Base-by-base conservation (phyloP, 2,888 invertebrate genomes). In the Agelastica alni region DNA sequence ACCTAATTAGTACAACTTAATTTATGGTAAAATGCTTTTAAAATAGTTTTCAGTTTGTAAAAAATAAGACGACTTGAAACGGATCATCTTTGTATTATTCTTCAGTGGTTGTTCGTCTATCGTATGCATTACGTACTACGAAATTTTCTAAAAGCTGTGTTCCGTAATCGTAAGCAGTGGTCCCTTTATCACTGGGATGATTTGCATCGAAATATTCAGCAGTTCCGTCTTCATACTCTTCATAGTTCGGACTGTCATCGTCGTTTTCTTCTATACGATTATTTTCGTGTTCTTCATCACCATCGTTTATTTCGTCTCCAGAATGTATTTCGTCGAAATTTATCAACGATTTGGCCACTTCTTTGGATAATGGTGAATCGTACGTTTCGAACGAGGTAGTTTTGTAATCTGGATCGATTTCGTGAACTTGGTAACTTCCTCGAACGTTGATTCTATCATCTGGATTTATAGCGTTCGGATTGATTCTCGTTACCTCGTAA, bases 351-450 rank as follows among this genome's bases (percentile, higher is more conserved):
- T 58, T 45, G 10, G 61, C 61, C 1, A 59, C 51, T 31, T 56
- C 47, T 34, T 61, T 61, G n/a, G 56, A 44, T 1, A 51, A 30
- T 1, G 61, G 61, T 3, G 58, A 58, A 37, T 61, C 58, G 26
- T 61, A 61, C 2, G 51, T 39, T 4, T 59, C 55, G 12, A 58
- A 56, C 1, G 54, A 52, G 13, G 63, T 58, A 5, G 59, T 61
- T 13, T 46, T 12, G 22, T 58, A 60, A 12, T 53, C 45, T 1
- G 64, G 64, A 52, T 62, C 58, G 9, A 53, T 53, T 37, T 64
- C 62, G 18, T 59, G 55, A 3, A 64, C 62, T 31, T 61, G 59
- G 41, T 62, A 64, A 16, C 54, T 51, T 0, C 60, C 60, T 9
- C 43, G 31, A 2, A 63, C 39, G 16, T 39, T 39, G 4, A 49